Evolutionary conservation across 2,113 vertebrate species (phyloP).

Genomic region (Lamprotornis superbus): DNA sequence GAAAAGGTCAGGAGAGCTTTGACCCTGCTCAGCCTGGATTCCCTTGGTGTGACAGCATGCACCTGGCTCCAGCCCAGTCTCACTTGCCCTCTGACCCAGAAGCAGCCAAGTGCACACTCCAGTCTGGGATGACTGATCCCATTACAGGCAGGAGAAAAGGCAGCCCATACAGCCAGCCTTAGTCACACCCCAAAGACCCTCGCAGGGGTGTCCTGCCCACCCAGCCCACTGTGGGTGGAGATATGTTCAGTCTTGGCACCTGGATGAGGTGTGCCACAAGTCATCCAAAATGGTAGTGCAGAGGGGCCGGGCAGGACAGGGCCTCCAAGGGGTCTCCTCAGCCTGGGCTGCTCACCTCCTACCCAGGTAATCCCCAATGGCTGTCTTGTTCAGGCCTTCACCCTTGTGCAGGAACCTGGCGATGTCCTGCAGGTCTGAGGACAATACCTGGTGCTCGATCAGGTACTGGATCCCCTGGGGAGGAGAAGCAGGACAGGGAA

Average conservation of each 20-base stretch:
- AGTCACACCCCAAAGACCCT: background rate
- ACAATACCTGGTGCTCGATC: slow-evolving; percentile 80
- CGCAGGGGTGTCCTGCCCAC: background rate
- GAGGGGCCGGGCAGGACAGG: background rate
- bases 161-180: background rate
- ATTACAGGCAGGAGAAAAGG: background rate
- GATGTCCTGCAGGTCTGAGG: slow-evolving; percentile 70
- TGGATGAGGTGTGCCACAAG: background rate
- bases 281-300: background rate
- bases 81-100: background rate
- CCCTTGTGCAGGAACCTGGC: slow-evolving; percentile 93
- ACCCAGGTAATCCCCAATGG: slow-evolving; percentile 92
- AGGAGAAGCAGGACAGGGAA: background rate
- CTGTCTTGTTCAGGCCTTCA: slow-evolving; percentile 93
- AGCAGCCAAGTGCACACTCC: background rate
- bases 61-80: background rate
- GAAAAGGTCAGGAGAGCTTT: background rate
- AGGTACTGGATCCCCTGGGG: slow-evolving; percentile 88
- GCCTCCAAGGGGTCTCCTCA: background rate
- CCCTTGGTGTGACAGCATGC: background rate
- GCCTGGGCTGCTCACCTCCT: slow-evolving; percentile 79
- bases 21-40: background rate
- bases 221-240: background rate
- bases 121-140: background rate
- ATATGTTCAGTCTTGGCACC: background rate